Evolutionary conservation across 2,888 invertebrate species (phyloP).

Genomic region (Scaeva pyrastri): DNA sequence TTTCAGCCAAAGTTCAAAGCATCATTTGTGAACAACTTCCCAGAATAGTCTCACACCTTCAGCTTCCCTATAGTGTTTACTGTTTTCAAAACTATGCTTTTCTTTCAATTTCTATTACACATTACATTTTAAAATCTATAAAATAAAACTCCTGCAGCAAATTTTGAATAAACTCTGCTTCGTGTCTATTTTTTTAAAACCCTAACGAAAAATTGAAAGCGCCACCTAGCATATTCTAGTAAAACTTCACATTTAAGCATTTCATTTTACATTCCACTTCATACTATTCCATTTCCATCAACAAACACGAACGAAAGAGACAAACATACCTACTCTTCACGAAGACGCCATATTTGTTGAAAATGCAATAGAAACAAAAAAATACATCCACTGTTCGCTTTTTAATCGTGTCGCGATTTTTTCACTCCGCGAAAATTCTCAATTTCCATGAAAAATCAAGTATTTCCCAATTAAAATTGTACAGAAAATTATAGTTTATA

Average conservation of each 20-base stretch:
- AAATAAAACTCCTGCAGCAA: too few species aligned
- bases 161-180: too few species aligned
- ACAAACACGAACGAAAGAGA: conserved; percentile 59
- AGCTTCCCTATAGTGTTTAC: too few species aligned
- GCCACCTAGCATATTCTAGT: conserved; percentile 26
- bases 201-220: neutral
- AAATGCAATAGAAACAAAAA: conserved; percentile 33
- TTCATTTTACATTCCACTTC: neutral
- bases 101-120: too few species aligned
- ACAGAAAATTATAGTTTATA: neutral
- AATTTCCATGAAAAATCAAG: conserved; percentile 40
- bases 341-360: conserved; percentile 64
- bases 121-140: too few species aligned
- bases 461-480: conserved; percentile 3
- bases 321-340: neutral
- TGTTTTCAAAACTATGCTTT: too few species aligned
- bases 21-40: too few species aligned
- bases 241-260: neutral
- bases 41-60: too few species aligned
- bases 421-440: conserved; percentile 56
- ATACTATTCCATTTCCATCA: conserved; percentile 22
- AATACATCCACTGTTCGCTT: conserved; percentile 45
- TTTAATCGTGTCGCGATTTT: conserved; percentile 68
- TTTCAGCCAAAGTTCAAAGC: too few species aligned
- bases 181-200: neutral